These are phyloP conservation scores for Drosophila hamatofila DNA, from an alignment of 2,888 invertebrate genomes.

Conservation along the genomic window DNA sequence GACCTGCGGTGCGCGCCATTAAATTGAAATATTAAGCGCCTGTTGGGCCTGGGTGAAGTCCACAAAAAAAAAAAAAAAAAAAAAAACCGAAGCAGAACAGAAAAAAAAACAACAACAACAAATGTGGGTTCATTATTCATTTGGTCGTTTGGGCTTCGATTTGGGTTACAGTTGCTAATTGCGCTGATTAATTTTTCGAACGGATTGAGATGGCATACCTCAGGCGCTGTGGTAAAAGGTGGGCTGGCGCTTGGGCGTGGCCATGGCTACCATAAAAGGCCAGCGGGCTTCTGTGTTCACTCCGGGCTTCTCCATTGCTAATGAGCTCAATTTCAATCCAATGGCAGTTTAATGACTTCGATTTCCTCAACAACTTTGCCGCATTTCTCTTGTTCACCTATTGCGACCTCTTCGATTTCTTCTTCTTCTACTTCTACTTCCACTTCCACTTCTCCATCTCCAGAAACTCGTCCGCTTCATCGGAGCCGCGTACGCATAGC, in stretches of 20 bases:
- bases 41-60: neutral
- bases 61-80: neutral
- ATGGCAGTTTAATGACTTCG: constrained; percentile 58
- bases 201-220: constrained; percentile 40
- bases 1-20: constrained; percentile 37
- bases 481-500: constrained; percentile 74
- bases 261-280: neutral
- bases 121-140: constrained; percentile 42
- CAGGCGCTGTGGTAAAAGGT: neutral
- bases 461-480: constrained; percentile 84
- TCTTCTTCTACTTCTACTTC: neutral
- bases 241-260: neutral
- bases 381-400: constrained; percentile 28
- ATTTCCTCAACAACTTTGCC: constrained; percentile 43
- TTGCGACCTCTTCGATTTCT: neutral
- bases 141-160: constrained; percentile 31
- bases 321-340: constrained; percentile 58
- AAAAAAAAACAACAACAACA: neutral
- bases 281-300: constrained; percentile 4
- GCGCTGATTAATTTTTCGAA: constrained; percentile 68
- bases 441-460: neutral
- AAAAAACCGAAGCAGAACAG: neutral
- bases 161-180: constrained; percentile 60
- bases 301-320: constrained; percentile 40
- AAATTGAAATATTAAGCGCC: constrained; percentile 49